phyloP scores from a whole-genome alignment of 2,888 invertebrate genomes.

The Chrysotoxum bicinctum region DNA sequence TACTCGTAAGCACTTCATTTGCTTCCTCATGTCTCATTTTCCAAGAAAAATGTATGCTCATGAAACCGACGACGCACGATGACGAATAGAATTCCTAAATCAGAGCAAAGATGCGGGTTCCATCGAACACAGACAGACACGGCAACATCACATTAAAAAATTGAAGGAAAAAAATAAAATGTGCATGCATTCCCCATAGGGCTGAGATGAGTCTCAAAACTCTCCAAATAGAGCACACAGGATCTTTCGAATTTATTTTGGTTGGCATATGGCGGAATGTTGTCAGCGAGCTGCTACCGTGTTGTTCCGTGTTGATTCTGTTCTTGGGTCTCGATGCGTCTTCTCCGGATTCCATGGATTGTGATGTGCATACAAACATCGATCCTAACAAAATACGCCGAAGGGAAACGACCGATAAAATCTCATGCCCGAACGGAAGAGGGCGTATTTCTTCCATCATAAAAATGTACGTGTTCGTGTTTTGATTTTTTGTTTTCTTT shows the following conservation, averaged over 20 bases:
- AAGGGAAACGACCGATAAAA: constrained; percentile 67
- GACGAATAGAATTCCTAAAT: constrained; percentile 38
- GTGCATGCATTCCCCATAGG: constrained; percentile 27
- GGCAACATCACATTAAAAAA: background rate
- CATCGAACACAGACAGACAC: constrained; percentile 19
- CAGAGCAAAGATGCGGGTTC: constrained; percentile 65
- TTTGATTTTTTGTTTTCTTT: constrained; percentile 11
- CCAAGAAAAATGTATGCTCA: constrained; percentile 20
- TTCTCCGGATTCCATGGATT: constrained; percentile 29
- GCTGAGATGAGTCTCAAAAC: background rate
- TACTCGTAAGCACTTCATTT: constrained; percentile 12
- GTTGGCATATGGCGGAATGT: constrained; percentile 52
- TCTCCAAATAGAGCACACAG: background rate
- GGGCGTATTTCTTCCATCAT: constrained; percentile 61
- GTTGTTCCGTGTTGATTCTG: background rate
- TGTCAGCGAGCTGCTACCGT: constrained; percentile 42
- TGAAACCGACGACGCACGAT: constrained; percentile 40
- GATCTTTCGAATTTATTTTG: constrained; percentile 34
- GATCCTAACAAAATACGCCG: constrained; percentile 60
- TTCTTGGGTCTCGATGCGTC: background rate
- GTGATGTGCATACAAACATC: constrained; percentile 65
- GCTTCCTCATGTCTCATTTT: constrained; percentile 46
- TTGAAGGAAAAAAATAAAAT: constrained; percentile 9
- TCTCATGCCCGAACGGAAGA: constrained; percentile 66
- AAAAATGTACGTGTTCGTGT: constrained; percentile 37